Evolutionary conservation across 1,140 invertebrate genomes (phyloP).

Genomic region (Onthophagus taurus): DNA sequence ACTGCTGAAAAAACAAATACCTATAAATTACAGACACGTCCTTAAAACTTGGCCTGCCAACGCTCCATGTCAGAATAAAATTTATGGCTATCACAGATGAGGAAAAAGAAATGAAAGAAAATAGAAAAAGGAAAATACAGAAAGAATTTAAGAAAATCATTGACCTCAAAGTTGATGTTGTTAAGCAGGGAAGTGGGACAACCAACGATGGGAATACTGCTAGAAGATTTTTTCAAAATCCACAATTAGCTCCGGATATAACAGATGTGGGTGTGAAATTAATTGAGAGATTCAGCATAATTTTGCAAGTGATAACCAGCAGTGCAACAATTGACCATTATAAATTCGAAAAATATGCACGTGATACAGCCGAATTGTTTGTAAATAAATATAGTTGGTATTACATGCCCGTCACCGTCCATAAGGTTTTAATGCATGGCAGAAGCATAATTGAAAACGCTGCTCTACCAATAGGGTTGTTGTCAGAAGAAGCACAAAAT

Average conservation of each 20-base stretch:
- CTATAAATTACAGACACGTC: too few species aligned
- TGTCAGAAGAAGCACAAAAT: constrained; percentile 21
- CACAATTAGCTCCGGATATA: neutral
- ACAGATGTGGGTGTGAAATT: neutral
- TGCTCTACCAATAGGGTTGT: constrained; percentile 23
- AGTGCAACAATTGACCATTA: too few species aligned
- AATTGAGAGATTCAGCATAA: constrained; percentile 1
- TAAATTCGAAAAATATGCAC: too few species aligned
- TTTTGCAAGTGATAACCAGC: constrained; percentile 1
- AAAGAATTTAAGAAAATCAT: too few species aligned
- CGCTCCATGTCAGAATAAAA: neutral
- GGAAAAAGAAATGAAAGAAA: too few species aligned
- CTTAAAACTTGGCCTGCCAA: too few species aligned
- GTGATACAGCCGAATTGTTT: neutral
- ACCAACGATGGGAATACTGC: too few species aligned
- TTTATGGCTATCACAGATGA: neutral
- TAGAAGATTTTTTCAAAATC: too few species aligned
- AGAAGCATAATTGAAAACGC: constrained; percentile 19
- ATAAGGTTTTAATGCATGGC: constrained; percentile 25
- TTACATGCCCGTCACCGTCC: constrained; percentile 23
- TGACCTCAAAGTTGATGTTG: too few species aligned
- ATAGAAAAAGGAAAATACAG: too few species aligned
- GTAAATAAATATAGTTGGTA: constrained; percentile 20
- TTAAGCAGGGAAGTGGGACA: neutral
- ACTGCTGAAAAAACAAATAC: neutral